phyloP scores from a whole-genome alignment of 2,888 invertebrate species.

The Coenonympha arcania region DNA sequence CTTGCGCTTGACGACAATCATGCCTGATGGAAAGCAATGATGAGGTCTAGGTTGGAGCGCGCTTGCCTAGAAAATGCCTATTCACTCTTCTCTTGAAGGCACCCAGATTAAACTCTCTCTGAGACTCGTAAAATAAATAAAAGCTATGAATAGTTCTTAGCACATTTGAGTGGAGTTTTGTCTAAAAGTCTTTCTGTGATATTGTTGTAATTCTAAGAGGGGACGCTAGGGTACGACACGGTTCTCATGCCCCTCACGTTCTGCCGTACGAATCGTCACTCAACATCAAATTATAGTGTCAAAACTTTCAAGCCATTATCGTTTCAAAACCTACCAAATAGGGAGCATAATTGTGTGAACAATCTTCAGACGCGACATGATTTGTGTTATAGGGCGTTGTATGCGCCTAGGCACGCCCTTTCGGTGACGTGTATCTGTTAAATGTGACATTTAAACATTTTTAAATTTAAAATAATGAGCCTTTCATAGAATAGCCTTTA shows the following conservation, averaged over 20 bases:
- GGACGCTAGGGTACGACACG: conserved; percentile 45
- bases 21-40: no score
- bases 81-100: no score
- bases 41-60: no score
- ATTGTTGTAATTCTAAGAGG: conserved; percentile 25
- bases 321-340: conserved; percentile 28
- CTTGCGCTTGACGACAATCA: no score
- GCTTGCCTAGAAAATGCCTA: no score
- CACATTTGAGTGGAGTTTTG: not conserved
- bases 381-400: conserved; percentile 15
- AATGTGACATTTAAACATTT: conserved; percentile 61
- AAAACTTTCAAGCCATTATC: conserved; percentile 31
- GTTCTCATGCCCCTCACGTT: conserved; percentile 71
- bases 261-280: conserved; percentile 28
- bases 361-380: conserved; percentile 14
- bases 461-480: conserved; percentile 64
- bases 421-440: conserved; percentile 53
- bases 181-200: not conserved
- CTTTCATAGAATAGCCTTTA: conserved; percentile 57
- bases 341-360: conserved; percentile 29
- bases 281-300: conserved; percentile 26
- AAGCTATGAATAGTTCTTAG: not conserved
- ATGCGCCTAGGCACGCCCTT: conserved; percentile 39
- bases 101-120: no score
- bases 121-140: no score